Conservation (phyloP, 1,140 invertebrate species). For the Macrocentrus cingulum region DNA sequence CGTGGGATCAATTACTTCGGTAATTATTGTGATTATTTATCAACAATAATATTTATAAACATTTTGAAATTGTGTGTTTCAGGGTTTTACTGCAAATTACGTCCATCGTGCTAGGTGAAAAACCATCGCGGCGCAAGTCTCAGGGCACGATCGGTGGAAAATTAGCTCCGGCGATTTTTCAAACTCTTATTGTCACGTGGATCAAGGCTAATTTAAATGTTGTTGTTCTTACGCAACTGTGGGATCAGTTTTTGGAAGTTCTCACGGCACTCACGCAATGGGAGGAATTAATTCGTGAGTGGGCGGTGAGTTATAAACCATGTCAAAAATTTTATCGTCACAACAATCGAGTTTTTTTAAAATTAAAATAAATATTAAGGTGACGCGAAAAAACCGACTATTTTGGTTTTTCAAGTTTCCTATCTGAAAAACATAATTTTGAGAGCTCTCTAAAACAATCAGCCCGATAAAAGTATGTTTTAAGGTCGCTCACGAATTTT, state of each 20-base stretch:
- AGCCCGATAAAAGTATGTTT: no score
- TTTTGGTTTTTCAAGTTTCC: no score
- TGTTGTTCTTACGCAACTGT: conserved; percentile 81
- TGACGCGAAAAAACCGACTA: no score
- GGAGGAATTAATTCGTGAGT: conserved; percentile 94
- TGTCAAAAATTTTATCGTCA: not conserved
- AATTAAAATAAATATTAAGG: no score
- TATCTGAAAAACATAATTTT: no score
- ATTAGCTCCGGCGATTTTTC: conserved; percentile 88
- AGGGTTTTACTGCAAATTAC: conserved; percentile 89
- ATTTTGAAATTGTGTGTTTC: conserved; percentile 65
- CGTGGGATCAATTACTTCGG: conserved; percentile 74
- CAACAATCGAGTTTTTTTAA: no score
- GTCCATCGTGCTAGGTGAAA: conserved; percentile 81
- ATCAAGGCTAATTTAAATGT: conserved; percentile 97
- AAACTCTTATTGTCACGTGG: conserved; percentile 97
- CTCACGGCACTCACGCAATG: conserved; percentile 88
- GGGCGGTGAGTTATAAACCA: conserved; percentile 73
- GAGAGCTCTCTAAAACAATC: no score
- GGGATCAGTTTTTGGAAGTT: conserved; percentile 92
- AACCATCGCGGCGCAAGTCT: conserved; percentile 72
- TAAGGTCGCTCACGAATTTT: no score
- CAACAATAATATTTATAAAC: no score
- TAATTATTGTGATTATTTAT: conserved; percentile 33
- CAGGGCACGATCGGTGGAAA: conserved; percentile 78